phyloP scores from a whole-genome alignment of 2,797 vertebrate genomes.

The Sebastes flavidus region DNA sequence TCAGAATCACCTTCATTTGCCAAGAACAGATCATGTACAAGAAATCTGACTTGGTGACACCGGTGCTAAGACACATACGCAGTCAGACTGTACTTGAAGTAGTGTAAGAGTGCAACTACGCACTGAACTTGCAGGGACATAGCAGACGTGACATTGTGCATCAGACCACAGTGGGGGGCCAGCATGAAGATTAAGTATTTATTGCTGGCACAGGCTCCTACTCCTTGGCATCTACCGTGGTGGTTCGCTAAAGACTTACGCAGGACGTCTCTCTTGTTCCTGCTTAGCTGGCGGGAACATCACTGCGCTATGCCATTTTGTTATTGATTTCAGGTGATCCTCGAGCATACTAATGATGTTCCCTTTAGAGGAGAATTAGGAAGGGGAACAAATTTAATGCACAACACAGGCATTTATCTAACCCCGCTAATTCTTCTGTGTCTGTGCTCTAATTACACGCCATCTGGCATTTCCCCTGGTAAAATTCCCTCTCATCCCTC shows the following conservation, averaged over 20 bases:
- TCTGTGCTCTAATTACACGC: conserved; percentile 77
- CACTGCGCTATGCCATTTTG: conserved; percentile 59
- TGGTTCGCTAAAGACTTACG: conserved; percentile 55
- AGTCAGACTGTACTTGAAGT: conserved; percentile 48
- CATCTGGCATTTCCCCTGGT: conserved; percentile 80
- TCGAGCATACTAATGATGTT: conserved; percentile 71
- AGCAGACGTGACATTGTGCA: conserved; percentile 56
- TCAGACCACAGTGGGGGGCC: conserved; percentile 47
- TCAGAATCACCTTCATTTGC: conserved; percentile 43
- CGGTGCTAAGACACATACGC: conserved; percentile 43
- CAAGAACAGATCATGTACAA: conserved; percentile 42
- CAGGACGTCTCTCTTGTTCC: conserved; percentile 50
- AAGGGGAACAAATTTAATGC: conserved; percentile 65
- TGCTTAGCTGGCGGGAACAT: conserved; percentile 59
- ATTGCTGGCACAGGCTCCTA: conserved; percentile 56
- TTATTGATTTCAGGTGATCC: conserved; percentile 75
- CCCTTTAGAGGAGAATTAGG: conserved; percentile 62
- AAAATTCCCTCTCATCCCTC: conserved; percentile 75
- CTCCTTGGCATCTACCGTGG: conserved; percentile 57
- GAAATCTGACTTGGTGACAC: conserved; percentile 50
- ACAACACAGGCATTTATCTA: conserved; percentile 76
- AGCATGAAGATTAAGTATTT: conserved; percentile 67
- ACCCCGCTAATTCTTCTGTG: conserved; percentile 73
- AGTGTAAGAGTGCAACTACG: conserved; percentile 37
- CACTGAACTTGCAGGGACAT: conserved; percentile 54